phyloP scores from a whole-genome alignment of 1,140 invertebrate species.

The Aleiodes sp. region DNA sequence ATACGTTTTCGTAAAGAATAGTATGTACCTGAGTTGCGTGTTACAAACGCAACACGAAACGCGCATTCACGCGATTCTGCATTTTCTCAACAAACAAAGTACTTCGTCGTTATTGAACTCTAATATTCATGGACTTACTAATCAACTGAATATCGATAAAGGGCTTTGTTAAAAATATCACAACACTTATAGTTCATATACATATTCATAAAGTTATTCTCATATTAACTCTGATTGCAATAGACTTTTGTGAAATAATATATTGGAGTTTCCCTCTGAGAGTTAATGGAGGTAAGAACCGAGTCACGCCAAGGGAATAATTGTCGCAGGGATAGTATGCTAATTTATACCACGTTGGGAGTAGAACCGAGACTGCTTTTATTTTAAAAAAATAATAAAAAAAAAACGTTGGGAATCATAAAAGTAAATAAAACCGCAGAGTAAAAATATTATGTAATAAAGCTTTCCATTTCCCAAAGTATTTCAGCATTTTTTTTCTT shows the following conservation, averaged over 20 bases:
- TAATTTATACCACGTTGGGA: background rate
- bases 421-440: too few species aligned
- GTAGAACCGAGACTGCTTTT: background rate
- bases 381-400: too few species aligned
- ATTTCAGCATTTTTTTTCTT: background rate
- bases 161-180: too few species aligned
- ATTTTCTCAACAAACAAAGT: background rate
- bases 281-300: constrained; percentile 1
- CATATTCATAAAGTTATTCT: too few species aligned
- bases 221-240: too few species aligned
- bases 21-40: constrained; percentile 21
- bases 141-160: too few species aligned
- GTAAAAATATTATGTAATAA: too few species aligned
- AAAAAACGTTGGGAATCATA: too few species aligned
- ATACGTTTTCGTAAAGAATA: constrained; percentile 40
- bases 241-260: too few species aligned
- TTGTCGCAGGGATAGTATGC: background rate
- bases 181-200: too few species aligned
- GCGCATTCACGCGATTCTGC: constrained; percentile 23
- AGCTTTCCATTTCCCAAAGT: too few species aligned
- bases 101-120: background rate
- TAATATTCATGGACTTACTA: background rate
- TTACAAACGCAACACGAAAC: constrained; percentile 12
- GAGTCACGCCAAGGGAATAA: constrained; percentile 1
- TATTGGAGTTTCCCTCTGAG: background rate